Percentiles rank a stretch among this genome's conserved stretches.
These are phyloP conservation scores for Microchrysa polita DNA, from an alignment of 2,888 invertebrate species.

Conservation along the genomic window DNA sequence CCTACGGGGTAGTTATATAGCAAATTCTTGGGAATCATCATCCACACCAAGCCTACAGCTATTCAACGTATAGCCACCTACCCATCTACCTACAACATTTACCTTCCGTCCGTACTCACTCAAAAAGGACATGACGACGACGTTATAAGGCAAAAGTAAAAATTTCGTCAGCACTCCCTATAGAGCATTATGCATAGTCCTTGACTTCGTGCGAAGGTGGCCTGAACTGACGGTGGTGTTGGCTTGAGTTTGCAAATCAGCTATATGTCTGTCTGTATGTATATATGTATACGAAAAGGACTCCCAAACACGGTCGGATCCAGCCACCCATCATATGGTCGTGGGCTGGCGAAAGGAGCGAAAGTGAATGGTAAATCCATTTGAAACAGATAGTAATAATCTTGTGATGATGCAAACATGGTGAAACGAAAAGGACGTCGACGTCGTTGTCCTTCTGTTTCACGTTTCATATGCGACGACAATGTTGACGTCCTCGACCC, in stretches of 20 bases:
- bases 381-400: slow-evolving; percentile 29
- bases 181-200: background rate
- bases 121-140: slow-evolving; percentile 12
- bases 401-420: slow-evolving; percentile 16
- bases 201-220: background rate
- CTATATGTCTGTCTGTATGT: too few species aligned
- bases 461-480: background rate
- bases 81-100: background rate
- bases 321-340: background rate
- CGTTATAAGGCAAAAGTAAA: slow-evolving; percentile 15
- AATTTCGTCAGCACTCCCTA: slow-evolving; percentile 7
- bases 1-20: background rate
- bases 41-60: background rate
- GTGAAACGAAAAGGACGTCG: background rate
- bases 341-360: slow-evolving; percentile 10
- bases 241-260: background rate
- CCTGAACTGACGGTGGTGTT: background rate
- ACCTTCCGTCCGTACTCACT: background rate
- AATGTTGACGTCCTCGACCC: background rate
- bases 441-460: background rate
- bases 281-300: slow-evolving; percentile 11
- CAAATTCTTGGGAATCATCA: slow-evolving; percentile 15
- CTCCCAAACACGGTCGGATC: background rate
- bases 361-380: slow-evolving; percentile 23
- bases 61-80: slow-evolving; percentile 4